Evolutionary conservation across 2,113 vertebrate genomes (phyloP).

Genomic region (Plectropomus leopardus): DNA sequence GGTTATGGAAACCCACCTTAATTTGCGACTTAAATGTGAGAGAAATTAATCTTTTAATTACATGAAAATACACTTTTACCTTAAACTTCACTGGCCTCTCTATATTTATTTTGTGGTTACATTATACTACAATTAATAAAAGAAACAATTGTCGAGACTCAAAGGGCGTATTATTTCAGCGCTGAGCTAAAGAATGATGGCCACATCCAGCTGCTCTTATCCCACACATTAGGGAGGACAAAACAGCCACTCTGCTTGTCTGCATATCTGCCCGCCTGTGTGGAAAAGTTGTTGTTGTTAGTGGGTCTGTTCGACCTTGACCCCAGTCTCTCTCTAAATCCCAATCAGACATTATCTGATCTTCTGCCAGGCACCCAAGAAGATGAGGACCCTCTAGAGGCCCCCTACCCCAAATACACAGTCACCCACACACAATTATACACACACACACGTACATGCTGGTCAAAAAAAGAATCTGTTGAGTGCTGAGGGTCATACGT

Average conservation of each 20-base stretch:
- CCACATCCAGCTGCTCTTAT: conserved; percentile 26
- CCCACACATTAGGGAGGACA: conserved; percentile 23
- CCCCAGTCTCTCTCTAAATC: conserved; percentile 46
- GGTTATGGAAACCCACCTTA: too few species aligned
- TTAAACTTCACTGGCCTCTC: too few species aligned
- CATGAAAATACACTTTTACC: too few species aligned
- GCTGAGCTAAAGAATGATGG: conserved; percentile 13
- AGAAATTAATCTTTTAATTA: too few species aligned
- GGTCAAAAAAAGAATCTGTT: conserved; percentile 33
- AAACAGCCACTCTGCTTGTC: conserved; percentile 8
- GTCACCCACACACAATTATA: conserved; percentile 18
- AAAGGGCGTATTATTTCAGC: neutral
- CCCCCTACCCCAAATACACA: conserved; percentile 36
- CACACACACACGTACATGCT: conserved; percentile 19
- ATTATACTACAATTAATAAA: conserved; percentile 3
- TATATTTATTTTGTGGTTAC: neutral
- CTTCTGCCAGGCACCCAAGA: conserved; percentile 51
- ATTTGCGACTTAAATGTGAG: too few species aligned
- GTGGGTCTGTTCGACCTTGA: conserved; percentile 54
- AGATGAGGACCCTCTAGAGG: conserved; percentile 35
- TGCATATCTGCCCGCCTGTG: conserved; percentile 22
- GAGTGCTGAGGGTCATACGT: conserved; percentile 49
- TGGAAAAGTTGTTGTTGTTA: conserved; percentile 60
- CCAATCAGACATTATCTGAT: conserved; percentile 49
- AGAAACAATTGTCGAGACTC: conserved; percentile 4